Evolutionary conservation across 2,797 vertebrate species (phyloP).

Genomic region (Coregonus sp.): DNA sequence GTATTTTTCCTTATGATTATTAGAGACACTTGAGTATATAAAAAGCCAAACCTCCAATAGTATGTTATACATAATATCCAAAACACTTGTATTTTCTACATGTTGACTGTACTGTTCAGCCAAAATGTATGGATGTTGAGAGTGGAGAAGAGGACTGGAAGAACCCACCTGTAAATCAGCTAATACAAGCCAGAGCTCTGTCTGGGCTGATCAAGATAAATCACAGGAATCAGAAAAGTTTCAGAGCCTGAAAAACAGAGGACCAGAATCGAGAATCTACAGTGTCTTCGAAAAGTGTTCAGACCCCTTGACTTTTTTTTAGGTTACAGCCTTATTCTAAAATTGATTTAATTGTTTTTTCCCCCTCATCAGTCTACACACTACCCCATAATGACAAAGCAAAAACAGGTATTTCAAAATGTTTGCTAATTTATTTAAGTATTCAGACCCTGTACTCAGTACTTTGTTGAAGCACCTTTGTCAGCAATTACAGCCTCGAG

Average conservation of each 20-base stretch:
- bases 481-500: too few relatives aligned
- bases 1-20: constrained; percentile 1
- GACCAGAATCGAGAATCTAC: constrained; percentile 35
- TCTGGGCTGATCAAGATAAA: constrained; percentile 58
- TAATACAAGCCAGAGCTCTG: constrained; percentile 60
- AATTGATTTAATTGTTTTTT: too few relatives aligned
- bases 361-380: too few relatives aligned
- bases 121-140: constrained; percentile 30
- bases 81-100: constrained; percentile 17
- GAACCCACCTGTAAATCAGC: constrained; percentile 32
- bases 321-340: too few relatives aligned
- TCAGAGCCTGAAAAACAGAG: constrained; percentile 36
- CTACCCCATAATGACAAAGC: too few relatives aligned
- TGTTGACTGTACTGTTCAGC: constrained; percentile 33
- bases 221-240: constrained; percentile 43
- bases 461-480: too few relatives aligned
- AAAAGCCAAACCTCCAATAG: constrained; percentile 22
- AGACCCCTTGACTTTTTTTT: too few relatives aligned
- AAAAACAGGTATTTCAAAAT: too few relatives aligned
- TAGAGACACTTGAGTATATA: constrained; percentile 10
- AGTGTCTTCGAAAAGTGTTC: too few relatives aligned
- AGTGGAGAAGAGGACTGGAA: constrained; percentile 22
- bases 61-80: constrained; percentile 8
- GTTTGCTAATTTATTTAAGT: too few relatives aligned
- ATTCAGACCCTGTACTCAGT: too few relatives aligned